These are phyloP conservation scores for Odocoileus virginianus DNA, from an alignment of 2,113 vertebrate species.

Conservation along the genomic window DNA sequence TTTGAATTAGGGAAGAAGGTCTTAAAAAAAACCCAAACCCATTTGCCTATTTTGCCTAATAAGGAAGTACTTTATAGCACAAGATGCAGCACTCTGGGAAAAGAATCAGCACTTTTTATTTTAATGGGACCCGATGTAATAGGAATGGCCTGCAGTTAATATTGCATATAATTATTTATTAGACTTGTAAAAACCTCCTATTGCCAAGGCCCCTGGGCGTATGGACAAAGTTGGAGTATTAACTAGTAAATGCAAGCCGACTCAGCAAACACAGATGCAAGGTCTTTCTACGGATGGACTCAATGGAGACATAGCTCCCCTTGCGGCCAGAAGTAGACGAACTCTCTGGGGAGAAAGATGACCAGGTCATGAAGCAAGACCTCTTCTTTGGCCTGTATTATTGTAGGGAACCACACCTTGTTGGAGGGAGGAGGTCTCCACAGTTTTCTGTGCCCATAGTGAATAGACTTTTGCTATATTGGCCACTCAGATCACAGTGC, in stretches of 20 bases:
- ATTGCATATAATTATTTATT: constrained; percentile 45
- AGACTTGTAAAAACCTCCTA: constrained; percentile 40
- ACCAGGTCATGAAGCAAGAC: not conserved
- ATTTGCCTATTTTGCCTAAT: constrained; percentile 4
- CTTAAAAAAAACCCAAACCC: not conserved
- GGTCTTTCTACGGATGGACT: not conserved
- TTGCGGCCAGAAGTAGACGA: not conserved
- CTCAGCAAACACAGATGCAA: not conserved
- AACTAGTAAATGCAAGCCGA: constrained; percentile 14
- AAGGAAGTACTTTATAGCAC: constrained; percentile 1
- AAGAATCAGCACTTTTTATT: constrained; percentile 29
- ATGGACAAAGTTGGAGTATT: not conserved
- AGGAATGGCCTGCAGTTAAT: constrained; percentile 52
- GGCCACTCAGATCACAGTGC: not conserved
- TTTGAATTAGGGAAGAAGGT: not conserved
- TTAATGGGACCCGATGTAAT: constrained; percentile 43
- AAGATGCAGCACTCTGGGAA: constrained; percentile 4
- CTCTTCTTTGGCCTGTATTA: not conserved
- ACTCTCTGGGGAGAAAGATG: not conserved
- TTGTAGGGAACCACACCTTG: not conserved
- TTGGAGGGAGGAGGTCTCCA: not conserved
- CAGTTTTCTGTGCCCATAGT: not conserved
- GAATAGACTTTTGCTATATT: not conserved
- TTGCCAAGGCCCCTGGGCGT: constrained; percentile 6
- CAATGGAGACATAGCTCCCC: not conserved